A percentile compares a stretch with the other conserved stretches of the same genome.
phyloP scores from a whole-genome alignment of 2,888 invertebrate species.

The Globia sparganii region DNA sequence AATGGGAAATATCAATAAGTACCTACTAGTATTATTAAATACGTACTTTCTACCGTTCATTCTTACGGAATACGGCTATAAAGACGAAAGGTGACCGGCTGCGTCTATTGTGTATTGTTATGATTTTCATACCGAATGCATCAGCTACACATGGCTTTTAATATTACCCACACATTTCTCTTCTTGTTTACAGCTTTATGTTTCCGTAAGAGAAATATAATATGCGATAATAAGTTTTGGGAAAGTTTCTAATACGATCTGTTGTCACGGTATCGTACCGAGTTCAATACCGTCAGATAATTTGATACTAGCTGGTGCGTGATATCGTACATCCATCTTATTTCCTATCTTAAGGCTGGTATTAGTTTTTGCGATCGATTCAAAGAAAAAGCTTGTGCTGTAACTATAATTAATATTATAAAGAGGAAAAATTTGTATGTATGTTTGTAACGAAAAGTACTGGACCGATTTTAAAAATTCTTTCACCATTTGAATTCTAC shows the following conservation, averaged over 20 bases:
- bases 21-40: slow-evolving; percentile 5
- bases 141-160: slow-evolving; percentile 55
- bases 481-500: no score
- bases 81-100: slow-evolving; percentile 45
- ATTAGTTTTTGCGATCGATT: slow-evolving; percentile 27
- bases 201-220: slow-evolving; percentile 57
- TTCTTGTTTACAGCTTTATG: slow-evolving; percentile 52
- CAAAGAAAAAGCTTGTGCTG: no score
- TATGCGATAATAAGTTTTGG: slow-evolving; percentile 30
- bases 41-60: slow-evolving; percentile 1
- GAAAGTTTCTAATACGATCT: slow-evolving; percentile 51
- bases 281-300: slow-evolving; percentile 36
- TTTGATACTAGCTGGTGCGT: slow-evolving; percentile 23
- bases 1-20: slow-evolving; percentile 28
- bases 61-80: slow-evolving; percentile 27
- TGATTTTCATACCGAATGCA: slow-evolving; percentile 57
- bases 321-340: slow-evolving; percentile 26
- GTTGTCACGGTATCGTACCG: slow-evolving; percentile 38
- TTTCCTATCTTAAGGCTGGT: slow-evolving; percentile 32
- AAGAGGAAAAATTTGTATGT: no score
- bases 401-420: no score
- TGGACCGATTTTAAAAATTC: no score
- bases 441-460: no score
- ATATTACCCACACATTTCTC: slow-evolving; percentile 44
- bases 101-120: slow-evolving; percentile 55